These are phyloP conservation scores for Neolamprologus sp. DNA, from an alignment of 2,113 vertebrate species.

Conservation along the genomic window DNA sequence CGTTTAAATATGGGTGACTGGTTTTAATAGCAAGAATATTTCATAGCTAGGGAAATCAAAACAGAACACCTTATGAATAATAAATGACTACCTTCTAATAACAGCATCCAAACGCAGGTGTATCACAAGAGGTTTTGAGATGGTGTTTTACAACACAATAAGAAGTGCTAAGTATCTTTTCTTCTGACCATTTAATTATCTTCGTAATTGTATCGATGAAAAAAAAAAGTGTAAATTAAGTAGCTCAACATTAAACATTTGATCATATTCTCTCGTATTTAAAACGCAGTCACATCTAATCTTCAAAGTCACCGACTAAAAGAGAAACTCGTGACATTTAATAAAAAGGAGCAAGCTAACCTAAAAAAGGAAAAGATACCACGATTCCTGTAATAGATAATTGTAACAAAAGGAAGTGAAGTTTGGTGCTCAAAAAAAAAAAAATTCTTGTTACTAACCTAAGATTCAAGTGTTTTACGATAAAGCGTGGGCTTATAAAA, in stretches of 20 bases:
- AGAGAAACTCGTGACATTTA: not conserved
- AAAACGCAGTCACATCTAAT: not conserved
- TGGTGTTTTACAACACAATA: not conserved
- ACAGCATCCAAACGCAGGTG: not conserved
- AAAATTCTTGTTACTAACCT: not conserved
- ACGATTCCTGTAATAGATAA: not conserved
- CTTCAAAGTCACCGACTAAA: not conserved
- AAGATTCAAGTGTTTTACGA: not conserved
- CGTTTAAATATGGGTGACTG: slow-evolving; percentile 40
- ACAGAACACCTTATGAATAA: not conserved
- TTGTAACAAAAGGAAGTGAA: not conserved
- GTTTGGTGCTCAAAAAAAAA: not conserved
- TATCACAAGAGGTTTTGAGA: not conserved
- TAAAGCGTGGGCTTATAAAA: not conserved
- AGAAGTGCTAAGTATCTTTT: not conserved
- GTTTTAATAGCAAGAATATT: slow-evolving; percentile 16
- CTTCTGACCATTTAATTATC: not conserved
- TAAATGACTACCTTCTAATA: not conserved
- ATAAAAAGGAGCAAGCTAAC: not conserved
- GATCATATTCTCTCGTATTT: not conserved
- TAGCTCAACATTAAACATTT: not conserved
- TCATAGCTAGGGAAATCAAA: not conserved
- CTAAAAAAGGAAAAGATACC: not conserved
- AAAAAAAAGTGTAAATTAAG: not conserved
- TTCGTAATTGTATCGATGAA: not conserved